Conservation (phyloP, 2,888 invertebrate genomes). For the Carcina quercana region DNA sequence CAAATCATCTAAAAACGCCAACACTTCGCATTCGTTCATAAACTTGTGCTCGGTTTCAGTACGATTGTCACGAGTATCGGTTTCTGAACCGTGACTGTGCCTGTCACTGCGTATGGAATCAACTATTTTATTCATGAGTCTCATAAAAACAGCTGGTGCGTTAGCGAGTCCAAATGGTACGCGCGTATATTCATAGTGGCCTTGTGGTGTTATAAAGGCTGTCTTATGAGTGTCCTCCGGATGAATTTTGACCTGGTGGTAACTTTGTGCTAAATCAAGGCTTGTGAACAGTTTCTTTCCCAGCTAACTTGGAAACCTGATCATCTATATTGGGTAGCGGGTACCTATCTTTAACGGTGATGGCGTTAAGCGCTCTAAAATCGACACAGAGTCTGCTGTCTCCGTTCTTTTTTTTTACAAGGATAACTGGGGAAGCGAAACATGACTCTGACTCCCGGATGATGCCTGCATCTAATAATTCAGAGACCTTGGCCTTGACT, state of each 20-base stretch:
- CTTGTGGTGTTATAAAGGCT: conserved; percentile 2
- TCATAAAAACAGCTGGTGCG: conserved; percentile 1
- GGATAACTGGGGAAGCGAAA: conserved; percentile 3
- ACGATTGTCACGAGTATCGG: no score
- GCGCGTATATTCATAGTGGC: conserved; percentile 2
- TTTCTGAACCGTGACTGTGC: no score
- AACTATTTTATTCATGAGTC: not conserved
- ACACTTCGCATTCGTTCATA: no score
- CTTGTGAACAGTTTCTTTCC: not conserved
- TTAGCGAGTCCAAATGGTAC: conserved; percentile 3
- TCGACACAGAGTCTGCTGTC: conserved; percentile 5
- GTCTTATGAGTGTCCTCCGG: not conserved
- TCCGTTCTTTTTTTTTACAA: conserved; percentile 7
- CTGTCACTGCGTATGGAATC: not conserved
- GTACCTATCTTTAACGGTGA: conserved; percentile 6
- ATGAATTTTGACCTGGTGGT: conserved; percentile 1
- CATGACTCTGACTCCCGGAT: conserved; percentile 1
- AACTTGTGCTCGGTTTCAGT: no score
- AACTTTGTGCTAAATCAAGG: conserved; percentile 1
- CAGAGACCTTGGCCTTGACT: conserved; percentile 3
- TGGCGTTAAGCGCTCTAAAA: conserved; percentile 2
- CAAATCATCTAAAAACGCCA: conserved; percentile 2
- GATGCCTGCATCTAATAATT: conserved; percentile 1
- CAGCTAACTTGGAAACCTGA: conserved; percentile 1
- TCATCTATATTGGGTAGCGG: conserved; percentile 7